These are phyloP conservation scores for Lutraria rhynchaena DNA, from an alignment of 1,140 invertebrate genomes.

Conservation along the genomic window DNA sequence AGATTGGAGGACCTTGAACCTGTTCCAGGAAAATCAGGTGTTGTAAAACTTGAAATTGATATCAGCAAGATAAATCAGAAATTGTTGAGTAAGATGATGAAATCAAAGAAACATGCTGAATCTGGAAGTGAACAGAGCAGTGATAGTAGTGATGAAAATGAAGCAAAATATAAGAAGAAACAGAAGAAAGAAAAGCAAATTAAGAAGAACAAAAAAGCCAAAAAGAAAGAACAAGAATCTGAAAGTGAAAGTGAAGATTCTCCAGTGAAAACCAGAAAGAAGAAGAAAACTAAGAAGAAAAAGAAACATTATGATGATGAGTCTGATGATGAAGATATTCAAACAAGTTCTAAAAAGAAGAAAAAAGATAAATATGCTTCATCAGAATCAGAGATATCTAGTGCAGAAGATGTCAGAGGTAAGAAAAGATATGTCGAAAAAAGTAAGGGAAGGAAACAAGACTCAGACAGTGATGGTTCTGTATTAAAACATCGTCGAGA, in stretches of 20 bases:
- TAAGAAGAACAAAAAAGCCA: conserved; percentile 50
- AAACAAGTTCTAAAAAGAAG: conserved; percentile 37
- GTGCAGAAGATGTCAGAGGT: conserved; percentile 13
- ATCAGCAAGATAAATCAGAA: conserved; percentile 58
- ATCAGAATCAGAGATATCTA: conserved; percentile 22
- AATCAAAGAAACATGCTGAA: conserved; percentile 36
- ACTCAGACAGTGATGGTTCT: conserved; percentile 20
- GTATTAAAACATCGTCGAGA: neutral
- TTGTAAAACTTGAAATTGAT: conserved; percentile 51
- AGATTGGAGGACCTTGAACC: conserved; percentile 17
- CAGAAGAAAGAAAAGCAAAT: conserved; percentile 36
- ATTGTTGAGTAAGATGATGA: conserved; percentile 47
- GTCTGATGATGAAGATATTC: conserved; percentile 21
- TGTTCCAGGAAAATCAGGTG: conserved; percentile 3
- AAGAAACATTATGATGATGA: conserved; percentile 42
- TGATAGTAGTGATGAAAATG: conserved; percentile 56
- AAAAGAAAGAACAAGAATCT: conserved; percentile 26
- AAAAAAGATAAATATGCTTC: conserved; percentile 1
- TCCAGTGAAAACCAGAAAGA: conserved; percentile 43
- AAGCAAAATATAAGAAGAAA: conserved; percentile 28
- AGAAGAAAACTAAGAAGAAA: conserved; percentile 50
- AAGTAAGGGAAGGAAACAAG: conserved; percentile 1
- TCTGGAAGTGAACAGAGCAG: conserved; percentile 21
- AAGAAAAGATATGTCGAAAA: conserved; percentile 15
- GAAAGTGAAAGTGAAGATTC: conserved; percentile 26